phyloP scores from a whole-genome alignment of 2,888 invertebrate species.

The Cylloceria caligata region DNA sequence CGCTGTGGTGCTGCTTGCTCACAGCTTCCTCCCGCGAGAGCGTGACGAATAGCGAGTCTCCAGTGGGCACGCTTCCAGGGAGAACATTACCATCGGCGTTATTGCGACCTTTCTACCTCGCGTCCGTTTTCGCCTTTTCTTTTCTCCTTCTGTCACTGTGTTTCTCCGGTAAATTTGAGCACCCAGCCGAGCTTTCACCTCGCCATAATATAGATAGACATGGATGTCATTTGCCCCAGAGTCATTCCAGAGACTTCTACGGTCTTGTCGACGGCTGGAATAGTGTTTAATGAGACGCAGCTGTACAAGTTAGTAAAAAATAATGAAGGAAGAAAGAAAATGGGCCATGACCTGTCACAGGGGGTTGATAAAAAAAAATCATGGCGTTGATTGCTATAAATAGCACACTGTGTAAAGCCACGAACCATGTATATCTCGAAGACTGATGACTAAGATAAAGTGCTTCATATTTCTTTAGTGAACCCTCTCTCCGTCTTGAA shows the following conservation, averaged over 20 bases:
- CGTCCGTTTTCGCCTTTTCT: constrained; percentile 37
- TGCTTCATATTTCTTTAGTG: constrained; percentile 1
- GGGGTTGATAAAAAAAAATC: neutral
- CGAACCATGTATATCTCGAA: neutral
- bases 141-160: neutral
- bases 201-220: neutral
- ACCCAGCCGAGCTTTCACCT: neutral
- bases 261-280: constrained; percentile 2
- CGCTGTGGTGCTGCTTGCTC: constrained; percentile 16
- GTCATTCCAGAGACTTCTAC: neutral
- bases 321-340: neutral
- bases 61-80: constrained; percentile 66
- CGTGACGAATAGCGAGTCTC: constrained; percentile 63
- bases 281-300: neutral
- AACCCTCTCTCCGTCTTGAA: constrained; percentile 1
- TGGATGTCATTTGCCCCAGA: constrained; percentile 2
- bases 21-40: constrained; percentile 34
- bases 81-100: constrained; percentile 63
- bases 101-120: constrained; percentile 47
- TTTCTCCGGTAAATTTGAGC: constrained; percentile 25
- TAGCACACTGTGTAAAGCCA: neutral
- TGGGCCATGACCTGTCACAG: neutral
- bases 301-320: neutral
- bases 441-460: constrained; percentile 32
- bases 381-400: constrained; percentile 3